These are phyloP conservation scores for Oceanites oceanicus DNA, from an alignment of 2,113 vertebrate species.

Conservation along the genomic window DNA sequence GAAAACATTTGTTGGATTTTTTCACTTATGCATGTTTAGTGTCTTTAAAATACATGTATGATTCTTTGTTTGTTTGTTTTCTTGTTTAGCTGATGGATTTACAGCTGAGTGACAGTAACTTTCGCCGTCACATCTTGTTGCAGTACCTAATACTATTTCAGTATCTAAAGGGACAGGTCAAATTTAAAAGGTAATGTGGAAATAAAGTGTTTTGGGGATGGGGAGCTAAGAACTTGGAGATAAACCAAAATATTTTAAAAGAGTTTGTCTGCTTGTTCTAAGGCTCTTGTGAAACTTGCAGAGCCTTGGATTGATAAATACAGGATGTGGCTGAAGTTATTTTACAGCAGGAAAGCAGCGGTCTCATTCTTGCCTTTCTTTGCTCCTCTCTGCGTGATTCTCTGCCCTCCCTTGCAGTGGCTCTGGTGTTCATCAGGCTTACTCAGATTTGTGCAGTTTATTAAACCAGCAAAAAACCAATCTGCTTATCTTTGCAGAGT, in stretches of 20 bases:
- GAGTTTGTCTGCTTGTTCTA: not conserved
- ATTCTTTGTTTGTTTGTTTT: not conserved
- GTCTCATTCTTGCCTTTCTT: not conserved
- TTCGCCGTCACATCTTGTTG: conserved; percentile 93
- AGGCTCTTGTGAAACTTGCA: not conserved
- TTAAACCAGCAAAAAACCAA: not conserved
- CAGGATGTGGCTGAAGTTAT: not conserved
- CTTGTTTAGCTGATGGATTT: conserved; percentile 92
- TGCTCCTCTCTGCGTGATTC: not conserved
- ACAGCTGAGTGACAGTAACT: conserved; percentile 97
- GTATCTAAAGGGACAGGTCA: conserved; percentile 96
- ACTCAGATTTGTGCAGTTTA: not conserved
- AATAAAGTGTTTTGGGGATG: not conserved
- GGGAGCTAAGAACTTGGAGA: not conserved
- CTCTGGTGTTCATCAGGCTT: not conserved
- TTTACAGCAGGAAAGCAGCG: not conserved
- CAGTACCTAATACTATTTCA: conserved; percentile 98
- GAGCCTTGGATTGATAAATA: not conserved
- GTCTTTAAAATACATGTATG: not conserved
- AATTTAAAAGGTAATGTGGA: conserved; percentile 92
- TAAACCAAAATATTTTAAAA: not conserved
- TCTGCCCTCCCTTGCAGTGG: not conserved
- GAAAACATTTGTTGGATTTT: not conserved
- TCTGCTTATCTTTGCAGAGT: not conserved
- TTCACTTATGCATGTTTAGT: not conserved